Evolutionary conservation across 1,140 invertebrate species (phyloP).

Genomic region (Orussus abietinus): DNA sequence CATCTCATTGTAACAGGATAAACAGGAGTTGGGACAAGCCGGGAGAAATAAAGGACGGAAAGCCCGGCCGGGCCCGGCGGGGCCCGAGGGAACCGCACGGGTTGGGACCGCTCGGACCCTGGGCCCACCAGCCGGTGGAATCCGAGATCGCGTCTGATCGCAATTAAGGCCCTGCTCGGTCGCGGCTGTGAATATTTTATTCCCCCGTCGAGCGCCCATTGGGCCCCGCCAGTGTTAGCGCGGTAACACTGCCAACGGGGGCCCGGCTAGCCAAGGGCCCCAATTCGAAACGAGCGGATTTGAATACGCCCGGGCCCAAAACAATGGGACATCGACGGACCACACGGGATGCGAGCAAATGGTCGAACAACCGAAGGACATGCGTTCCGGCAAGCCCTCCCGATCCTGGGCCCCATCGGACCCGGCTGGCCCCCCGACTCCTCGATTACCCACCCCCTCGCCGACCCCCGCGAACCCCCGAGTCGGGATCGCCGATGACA

Average conservation of each 20-base stretch:
- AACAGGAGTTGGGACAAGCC: conserved; percentile 49
- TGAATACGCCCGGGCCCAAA: conserved; percentile 40
- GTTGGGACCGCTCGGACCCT: too few relatives aligned
- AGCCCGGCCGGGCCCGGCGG: conserved; percentile 20
- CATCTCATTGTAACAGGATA: conserved; percentile 53
- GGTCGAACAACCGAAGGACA: conserved; percentile 53
- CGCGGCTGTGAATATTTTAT: conserved; percentile 44
- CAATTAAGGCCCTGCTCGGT: conserved; percentile 26
- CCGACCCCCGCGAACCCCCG: too few relatives aligned
- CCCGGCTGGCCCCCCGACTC: too few relatives aligned
- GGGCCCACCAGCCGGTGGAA: conserved; percentile 26
- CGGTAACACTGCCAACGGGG: conserved; percentile 8
- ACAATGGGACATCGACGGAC: conserved; percentile 54
- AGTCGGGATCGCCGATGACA: too few relatives aligned
- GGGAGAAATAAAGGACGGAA: conserved; percentile 24
- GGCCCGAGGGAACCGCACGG: too few relatives aligned
- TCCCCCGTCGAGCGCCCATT: conserved; percentile 19
- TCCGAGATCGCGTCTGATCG: conserved; percentile 31
- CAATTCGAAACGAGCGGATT: conserved; percentile 40
- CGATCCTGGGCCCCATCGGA: too few relatives aligned
- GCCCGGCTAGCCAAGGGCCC: conserved; percentile 14
- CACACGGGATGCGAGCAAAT: conserved; percentile 55
- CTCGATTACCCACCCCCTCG: conserved; percentile 24
- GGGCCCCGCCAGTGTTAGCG: conserved; percentile 9
- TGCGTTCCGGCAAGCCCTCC: conserved; percentile 46